Conservation (phyloP, 1,140 invertebrate genomes). For the Papilio xuthus region DNA sequence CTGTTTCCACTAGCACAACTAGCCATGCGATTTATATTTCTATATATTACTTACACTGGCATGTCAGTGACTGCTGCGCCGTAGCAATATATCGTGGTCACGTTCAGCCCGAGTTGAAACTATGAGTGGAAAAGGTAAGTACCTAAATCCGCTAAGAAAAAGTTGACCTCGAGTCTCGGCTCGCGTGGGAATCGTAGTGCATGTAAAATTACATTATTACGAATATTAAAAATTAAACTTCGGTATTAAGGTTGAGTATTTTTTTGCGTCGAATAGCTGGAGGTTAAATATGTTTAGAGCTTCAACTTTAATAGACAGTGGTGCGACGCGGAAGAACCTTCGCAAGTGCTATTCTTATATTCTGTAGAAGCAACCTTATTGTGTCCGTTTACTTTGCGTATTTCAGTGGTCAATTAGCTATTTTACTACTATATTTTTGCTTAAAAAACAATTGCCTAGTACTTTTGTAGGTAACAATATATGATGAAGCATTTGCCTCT, state of each 20-base stretch:
- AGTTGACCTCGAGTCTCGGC: slow-evolving; percentile 25
- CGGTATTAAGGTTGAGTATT: slow-evolving; percentile 30
- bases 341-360: slow-evolving; percentile 31
- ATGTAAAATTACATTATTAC: slow-evolving; percentile 34
- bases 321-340: slow-evolving; percentile 36
- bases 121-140: slow-evolving; percentile 1
- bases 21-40: neutral
- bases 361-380: slow-evolving; percentile 34
- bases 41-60: neutral
- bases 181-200: slow-evolving; percentile 35
- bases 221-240: slow-evolving; percentile 31
- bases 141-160: slow-evolving; percentile 30
- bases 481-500: too few species aligned
- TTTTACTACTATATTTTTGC: neutral
- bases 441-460: neutral
- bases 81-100: neutral
- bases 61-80: neutral
- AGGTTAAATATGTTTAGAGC: slow-evolving; percentile 37
- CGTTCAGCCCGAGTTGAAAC: neutral
- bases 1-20: neutral
- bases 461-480: too few species aligned
- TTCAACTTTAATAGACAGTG: slow-evolving; percentile 37
- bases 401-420: neutral
- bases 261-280: slow-evolving; percentile 32
- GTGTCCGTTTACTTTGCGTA: slow-evolving; percentile 23